Conservation (phyloP, 2,797 vertebrate genomes). For the Sciurus carolinensis region DNA sequence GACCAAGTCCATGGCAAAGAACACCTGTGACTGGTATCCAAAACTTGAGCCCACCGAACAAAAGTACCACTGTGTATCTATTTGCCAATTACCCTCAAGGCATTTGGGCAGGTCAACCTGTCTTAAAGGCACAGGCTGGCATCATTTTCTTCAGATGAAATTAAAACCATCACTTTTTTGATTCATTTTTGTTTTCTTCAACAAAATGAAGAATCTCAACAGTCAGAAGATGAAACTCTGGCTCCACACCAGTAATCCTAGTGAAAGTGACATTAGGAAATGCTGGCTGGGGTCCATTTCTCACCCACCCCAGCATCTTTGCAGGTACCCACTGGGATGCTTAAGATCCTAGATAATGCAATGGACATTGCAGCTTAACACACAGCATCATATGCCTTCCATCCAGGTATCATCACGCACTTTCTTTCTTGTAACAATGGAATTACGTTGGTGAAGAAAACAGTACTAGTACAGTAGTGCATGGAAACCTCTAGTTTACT, state of each 20-base stretch:
- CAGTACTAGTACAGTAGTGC: background rate
- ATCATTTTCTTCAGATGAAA: background rate
- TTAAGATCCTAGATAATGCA: accelerated
- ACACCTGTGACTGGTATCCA: too few relatives aligned
- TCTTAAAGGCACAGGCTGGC: background rate
- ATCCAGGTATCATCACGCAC: background rate
- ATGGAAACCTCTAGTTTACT: background rate
- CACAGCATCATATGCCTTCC: background rate
- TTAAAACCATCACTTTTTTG: background rate
- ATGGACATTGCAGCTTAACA: background rate
- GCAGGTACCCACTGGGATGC: too few relatives aligned
- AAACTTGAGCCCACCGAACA: background rate
- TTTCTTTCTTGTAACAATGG: background rate
- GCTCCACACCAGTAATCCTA: background rate
- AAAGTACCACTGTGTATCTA: background rate
- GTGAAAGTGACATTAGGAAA: background rate
- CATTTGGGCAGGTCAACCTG: background rate
- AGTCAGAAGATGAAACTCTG: background rate
- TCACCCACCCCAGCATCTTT: background rate
- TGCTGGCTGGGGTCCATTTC: too few relatives aligned
- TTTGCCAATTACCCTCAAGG: background rate
- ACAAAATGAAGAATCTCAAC: background rate
- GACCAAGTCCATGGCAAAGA: background rate
- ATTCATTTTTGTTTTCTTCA: slow-evolving; percentile 4
- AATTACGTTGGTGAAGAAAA: background rate